Evolutionary conservation across 2,797 vertebrate genomes (phyloP).

Genomic region (Megalops cyprinoides): DNA sequence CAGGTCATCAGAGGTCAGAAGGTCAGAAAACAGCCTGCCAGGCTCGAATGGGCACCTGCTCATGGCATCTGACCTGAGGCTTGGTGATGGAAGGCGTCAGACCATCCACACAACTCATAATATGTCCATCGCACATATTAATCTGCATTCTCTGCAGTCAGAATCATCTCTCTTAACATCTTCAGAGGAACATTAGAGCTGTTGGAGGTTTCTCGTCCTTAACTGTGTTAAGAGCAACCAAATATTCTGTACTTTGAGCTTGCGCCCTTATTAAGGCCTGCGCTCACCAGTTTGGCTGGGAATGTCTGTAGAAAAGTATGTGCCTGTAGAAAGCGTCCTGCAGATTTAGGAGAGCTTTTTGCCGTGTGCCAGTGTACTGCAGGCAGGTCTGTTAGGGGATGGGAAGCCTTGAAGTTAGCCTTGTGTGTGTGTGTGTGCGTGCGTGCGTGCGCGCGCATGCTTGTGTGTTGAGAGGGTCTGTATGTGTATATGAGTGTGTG

Average conservation of each 20-base stretch:
- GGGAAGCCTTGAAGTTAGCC: background rate
- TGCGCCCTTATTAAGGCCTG: background rate
- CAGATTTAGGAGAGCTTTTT: background rate
- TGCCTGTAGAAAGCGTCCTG: background rate
- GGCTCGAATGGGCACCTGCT: background rate
- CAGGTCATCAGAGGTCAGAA: no score
- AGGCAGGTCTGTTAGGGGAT: background rate
- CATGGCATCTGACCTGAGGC: background rate
- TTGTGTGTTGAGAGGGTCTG: constrained; percentile 22
- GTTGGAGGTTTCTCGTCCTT: background rate
- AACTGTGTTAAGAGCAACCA: background rate
- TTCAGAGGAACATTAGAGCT: background rate
- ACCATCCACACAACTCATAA: background rate
- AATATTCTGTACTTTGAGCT: background rate
- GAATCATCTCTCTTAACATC: background rate
- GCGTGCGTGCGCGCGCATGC: background rate
- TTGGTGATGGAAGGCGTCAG: background rate
- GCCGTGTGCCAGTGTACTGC: background rate
- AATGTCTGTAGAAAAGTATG: background rate
- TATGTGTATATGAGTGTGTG: background rate
- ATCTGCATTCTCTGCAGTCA: background rate
- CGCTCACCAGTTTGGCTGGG: background rate
- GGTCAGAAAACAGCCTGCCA: background rate
- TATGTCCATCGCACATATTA: background rate
- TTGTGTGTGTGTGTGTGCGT: background rate